A percentile compares a stretch with the other conserved stretches of the same genome.
Evolutionary conservation across 1,140 invertebrate species (phyloP).

Genomic region (Hyphantria cunea): DNA sequence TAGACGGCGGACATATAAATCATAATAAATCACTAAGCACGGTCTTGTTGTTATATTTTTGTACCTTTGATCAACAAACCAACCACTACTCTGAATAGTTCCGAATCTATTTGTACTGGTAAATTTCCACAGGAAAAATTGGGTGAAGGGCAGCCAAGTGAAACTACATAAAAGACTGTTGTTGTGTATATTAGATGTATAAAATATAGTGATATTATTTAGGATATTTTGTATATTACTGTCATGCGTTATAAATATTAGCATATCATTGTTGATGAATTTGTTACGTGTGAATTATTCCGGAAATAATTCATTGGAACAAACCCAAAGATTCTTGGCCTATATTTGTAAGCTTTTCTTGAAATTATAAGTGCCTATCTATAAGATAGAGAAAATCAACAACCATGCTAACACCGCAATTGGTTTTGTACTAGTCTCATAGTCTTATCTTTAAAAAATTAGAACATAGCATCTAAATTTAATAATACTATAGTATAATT

Average conservation of each 20-base stretch:
- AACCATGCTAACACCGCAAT: conserved; percentile 76
- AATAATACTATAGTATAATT: conserved; percentile 58
- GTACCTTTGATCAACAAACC: conserved; percentile 20
- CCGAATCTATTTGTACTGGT: no score
- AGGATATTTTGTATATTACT: conserved; percentile 17
- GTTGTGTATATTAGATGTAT: conserved; percentile 20
- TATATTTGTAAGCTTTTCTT: conserved; percentile 35
- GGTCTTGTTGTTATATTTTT: conserved; percentile 17
- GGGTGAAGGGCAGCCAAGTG: conserved; percentile 15
- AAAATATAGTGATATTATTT: conserved; percentile 21
- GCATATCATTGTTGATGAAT: conserved; percentile 62
- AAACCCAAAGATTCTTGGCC: conserved; percentile 41
- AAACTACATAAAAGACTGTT: conserved; percentile 22
- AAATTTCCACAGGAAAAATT: conserved; percentile 1
- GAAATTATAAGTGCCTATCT: conserved; percentile 54
- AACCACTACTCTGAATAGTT: background rate
- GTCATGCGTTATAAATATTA: conserved; percentile 72
- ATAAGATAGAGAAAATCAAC: conserved; percentile 67
- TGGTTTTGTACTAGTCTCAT: conserved; percentile 68
- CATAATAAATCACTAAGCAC: conserved; percentile 18
- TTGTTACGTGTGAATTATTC: conserved; percentile 69
- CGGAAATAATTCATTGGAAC: conserved; percentile 70
- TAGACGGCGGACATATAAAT: conserved; percentile 17
- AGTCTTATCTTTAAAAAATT: conserved; percentile 61
- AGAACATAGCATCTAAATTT: conserved; percentile 55